A percentile compares a stretch with the other conserved stretches of the same genome.
phyloP scores from a whole-genome alignment of 1,140 invertebrate genomes.

The Pogonomyrmex barbatus region DNA sequence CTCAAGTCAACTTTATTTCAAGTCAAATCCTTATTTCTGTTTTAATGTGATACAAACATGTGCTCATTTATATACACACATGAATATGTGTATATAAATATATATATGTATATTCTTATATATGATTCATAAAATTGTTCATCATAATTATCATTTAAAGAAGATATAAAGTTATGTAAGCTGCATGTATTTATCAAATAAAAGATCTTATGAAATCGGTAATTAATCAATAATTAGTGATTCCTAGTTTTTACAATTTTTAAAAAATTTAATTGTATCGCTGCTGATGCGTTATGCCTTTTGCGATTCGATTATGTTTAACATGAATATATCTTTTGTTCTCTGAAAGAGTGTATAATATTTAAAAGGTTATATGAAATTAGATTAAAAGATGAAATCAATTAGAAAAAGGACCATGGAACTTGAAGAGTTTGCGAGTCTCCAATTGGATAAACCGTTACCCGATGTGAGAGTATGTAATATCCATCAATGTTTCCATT shows the following conservation, averaged over 20 bases:
- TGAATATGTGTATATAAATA: no score
- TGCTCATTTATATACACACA: no score
- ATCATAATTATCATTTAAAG: no score
- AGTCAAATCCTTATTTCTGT: no score
- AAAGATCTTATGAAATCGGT: no score
- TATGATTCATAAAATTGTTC: no score
- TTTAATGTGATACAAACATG: no score
- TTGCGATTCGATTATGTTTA: conserved; percentile 51
- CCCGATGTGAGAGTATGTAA: conserved; percentile 69
- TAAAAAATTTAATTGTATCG: not conserved
- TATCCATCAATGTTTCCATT: not conserved
- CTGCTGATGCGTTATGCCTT: not conserved
- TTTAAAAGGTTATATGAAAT: conserved; percentile 44
- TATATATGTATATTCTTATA: no score
- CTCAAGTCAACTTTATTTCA: no score
- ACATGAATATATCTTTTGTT: conserved; percentile 41
- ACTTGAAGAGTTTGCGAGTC: conserved; percentile 77
- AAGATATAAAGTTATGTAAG: no score
- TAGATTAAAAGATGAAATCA: not conserved
- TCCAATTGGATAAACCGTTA: conserved; percentile 79
- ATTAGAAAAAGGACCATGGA: conserved; percentile 60
- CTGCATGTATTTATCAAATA: no score
- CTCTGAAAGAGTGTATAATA: not conserved
- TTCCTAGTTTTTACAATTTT: not conserved
- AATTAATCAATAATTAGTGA: no score